Evolutionary conservation across 2,113 vertebrate species (phyloP), one percentile per base, ranked within the genome.

Genomic region (Galbula dea): DNA sequence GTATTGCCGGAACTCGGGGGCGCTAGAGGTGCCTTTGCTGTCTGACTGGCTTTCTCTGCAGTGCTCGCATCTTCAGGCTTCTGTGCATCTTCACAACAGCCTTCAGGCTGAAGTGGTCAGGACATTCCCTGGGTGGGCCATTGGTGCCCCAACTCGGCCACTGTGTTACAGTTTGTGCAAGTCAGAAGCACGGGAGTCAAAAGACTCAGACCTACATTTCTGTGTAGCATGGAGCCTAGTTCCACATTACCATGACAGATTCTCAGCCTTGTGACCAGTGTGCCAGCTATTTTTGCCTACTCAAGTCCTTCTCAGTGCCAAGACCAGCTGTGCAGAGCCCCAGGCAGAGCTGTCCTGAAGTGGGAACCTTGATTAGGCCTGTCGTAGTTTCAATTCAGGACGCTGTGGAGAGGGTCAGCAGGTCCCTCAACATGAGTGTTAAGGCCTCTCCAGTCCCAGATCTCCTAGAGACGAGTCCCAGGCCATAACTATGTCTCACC

Each of bases 101-200:
- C 36, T 51, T n/a, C 21, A n/a, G 39, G 59, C 29, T 21, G 34
- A 46, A 48, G 22, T 2, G 18, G 18, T 45, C 65, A 34, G 34
- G 52, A 19, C 0, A 0, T 34, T 67, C 67, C 30, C 57, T 34
- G 26, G 32, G 34, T 9, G 10, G 11, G 36, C 23, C 49, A n/a
- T 7, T 3, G 1, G 0, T 3, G 26, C 7, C 57, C 37, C 5
- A 15, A 24, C 51, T 52, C 4, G 0, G 76, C 32, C 54, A 39
- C 16, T 27, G 7, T 5, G 1, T 43, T 22, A 9, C 1, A 2
- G 21, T 52, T n/a, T 2, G 6, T 15, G 48, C 41, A 36, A 37
- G 32, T 24, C 12, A 3, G 49, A 58, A 79, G 59, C 36, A 16
- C 68, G 30, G 26, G 46, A 71, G 27, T 13, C 37, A 41, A 10